A percentile compares a stretch with the other conserved stretches of the same genome.
Conservation (phyloP, 2,888 invertebrate species). For the Agapostemon virescens region DNA sequence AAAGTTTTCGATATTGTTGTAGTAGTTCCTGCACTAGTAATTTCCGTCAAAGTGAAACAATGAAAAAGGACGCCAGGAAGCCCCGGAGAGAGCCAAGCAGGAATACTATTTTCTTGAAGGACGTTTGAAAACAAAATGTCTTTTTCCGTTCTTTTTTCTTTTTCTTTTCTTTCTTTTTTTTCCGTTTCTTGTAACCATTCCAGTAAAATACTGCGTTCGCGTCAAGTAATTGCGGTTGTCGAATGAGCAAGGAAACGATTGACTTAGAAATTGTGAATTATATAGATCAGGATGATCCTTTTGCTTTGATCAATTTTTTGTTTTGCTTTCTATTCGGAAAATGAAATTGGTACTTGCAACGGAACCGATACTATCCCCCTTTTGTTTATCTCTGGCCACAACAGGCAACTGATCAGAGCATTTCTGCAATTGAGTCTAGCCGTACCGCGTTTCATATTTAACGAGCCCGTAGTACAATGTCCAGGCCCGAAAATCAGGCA, state of each 20-base stretch:
- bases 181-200: constrained; percentile 1
- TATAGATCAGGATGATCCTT: constrained; percentile 31
- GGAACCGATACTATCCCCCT: constrained; percentile 55
- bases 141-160: not conserved
- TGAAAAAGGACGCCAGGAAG: constrained; percentile 15
- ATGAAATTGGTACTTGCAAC: constrained; percentile 57
- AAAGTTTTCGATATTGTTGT: constrained; percentile 33
- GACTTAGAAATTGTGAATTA: constrained; percentile 40
- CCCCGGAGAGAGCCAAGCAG: not conserved
- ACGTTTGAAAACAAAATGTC: constrained; percentile 19
- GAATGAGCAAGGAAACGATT: constrained; percentile 60
- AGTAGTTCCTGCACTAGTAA: constrained; percentile 20
- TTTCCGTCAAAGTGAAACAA: constrained; percentile 22
- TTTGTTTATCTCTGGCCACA: constrained; percentile 40
- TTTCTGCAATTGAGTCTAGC: constrained; percentile 62
- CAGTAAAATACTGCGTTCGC: constrained; percentile 23
- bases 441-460: constrained; percentile 60
- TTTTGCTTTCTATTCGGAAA: constrained; percentile 28
- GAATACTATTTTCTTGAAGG: constrained; percentile 22
- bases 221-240: constrained; percentile 26
- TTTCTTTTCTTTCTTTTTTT: not conserved
- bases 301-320: not conserved
- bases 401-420: constrained; percentile 63
- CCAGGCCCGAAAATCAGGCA: constrained; percentile 68
- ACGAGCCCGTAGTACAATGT: constrained; percentile 55